Base-by-base conservation (phyloP, 2,113 vertebrate genomes). In the Lutjanus erythropterus region DNA sequence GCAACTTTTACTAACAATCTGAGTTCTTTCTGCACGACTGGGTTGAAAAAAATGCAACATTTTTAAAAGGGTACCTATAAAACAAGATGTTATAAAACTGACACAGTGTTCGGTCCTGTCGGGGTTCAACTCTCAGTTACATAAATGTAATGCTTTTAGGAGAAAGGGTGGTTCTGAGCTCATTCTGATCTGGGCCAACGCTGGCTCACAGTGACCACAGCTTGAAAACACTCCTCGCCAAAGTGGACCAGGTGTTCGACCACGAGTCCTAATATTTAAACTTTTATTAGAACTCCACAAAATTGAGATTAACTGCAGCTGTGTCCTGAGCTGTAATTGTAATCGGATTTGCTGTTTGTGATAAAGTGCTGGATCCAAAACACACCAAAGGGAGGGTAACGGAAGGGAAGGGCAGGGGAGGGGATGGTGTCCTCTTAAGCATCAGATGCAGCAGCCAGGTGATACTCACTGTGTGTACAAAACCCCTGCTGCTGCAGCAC, bases 231-330 rank as follows among this genome's bases (percentile, higher is more conserved):
- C 50, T 56, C 12, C 19, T 23, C 33, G 84, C 65, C 61, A 83
- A 85, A 88, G 55, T 4, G 3, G 41, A 67, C 50, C 78, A 86
- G 79, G 86, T 92, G 89, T 71, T 85, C 46, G 27, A 27, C 74
- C 53, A 41, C 75, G 18, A 16, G 23, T 60, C 71, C 67, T 50
- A 77, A 87, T 86, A 61, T 61, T 69, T 64, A 67, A 83, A 76
- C 37, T 75, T 44, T 64, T 59, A 78, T 76, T 76, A 61, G 15
- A 83, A 64, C 47, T 10, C 65, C 6, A 41, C 41, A 44, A 27
- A 58, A 75, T n/a, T 44, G 67, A 76, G 78, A 86, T 85, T 49
- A 83, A 85, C 52, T 71, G 60, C 87, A 84, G 74, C 81, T 87
- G 86, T 56, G 82, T 84, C 80, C 75, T 14, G 42, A 59, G 62